These are phyloP conservation scores for Rhagonycha lutea DNA, from an alignment of 2,888 invertebrate genomes.

Conservation along the genomic window DNA sequence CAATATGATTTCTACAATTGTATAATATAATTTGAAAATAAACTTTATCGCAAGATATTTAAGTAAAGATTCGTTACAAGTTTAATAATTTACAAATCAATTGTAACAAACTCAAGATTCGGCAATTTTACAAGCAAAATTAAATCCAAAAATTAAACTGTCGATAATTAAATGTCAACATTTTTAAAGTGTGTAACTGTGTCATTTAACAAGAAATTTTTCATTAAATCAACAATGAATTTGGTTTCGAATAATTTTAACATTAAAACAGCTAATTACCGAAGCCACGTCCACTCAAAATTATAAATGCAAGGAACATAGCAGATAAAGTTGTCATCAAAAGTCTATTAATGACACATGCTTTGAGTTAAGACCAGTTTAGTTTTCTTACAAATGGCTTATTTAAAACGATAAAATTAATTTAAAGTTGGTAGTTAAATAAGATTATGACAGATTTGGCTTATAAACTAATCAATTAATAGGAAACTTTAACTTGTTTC, in stretches of 20 bases:
- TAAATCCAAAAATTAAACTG: background rate
- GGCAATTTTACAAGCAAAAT: no score
- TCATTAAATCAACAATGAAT: background rate
- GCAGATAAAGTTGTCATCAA: background rate
- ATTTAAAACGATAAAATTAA: background rate
- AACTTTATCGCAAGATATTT: no score
- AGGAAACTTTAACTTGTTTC: background rate
- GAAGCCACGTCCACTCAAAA: background rate
- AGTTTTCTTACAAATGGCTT: background rate
- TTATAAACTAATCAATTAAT: background rate
- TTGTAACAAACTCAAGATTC: no score
- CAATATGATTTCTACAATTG: no score
- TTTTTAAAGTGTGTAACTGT: background rate
- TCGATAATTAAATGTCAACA: background rate
- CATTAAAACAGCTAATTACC: background rate
- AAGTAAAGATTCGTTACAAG: no score
- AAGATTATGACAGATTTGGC: background rate
- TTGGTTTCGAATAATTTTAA: background rate
- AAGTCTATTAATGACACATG: background rate
- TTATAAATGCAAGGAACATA: background rate
- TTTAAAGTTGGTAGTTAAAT: background rate
- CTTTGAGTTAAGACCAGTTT: background rate
- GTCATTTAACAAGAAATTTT: background rate
- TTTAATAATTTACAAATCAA: no score
- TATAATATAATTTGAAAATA: no score